phyloP scores from a whole-genome alignment of 2,113 vertebrate species.

The Toxotes jaculatrix region DNA sequence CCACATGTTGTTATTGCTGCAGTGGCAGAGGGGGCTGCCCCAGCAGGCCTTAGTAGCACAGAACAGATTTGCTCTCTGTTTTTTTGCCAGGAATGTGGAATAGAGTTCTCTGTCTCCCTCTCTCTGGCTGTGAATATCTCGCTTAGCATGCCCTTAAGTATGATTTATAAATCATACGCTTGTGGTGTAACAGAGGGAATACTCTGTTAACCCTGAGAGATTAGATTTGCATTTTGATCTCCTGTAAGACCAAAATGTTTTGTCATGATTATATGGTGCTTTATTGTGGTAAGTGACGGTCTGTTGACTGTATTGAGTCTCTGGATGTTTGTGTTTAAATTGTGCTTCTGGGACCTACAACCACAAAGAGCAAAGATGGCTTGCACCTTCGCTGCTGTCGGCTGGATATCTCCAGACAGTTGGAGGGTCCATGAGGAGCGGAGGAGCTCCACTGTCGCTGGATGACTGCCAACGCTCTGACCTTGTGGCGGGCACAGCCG shows the following conservation, averaged over 20 bases:
- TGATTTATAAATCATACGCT: constrained; percentile 58
- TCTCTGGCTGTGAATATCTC: constrained; percentile 50
- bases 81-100: constrained; percentile 74
- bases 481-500: constrained; percentile 72
- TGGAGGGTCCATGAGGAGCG: constrained; percentile 40
- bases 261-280: constrained; percentile 51
- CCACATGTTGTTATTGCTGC: constrained; percentile 85
- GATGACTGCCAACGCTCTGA: constrained; percentile 74
- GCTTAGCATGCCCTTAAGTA: constrained; percentile 58
- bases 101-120: constrained; percentile 36
- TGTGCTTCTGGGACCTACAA: constrained; percentile 50
- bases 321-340: constrained; percentile 41
- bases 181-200: constrained; percentile 51
- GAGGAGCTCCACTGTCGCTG: constrained; percentile 65
- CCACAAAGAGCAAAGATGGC: constrained; percentile 51
- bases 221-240: constrained; percentile 66
- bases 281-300: constrained; percentile 55
- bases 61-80: constrained; percentile 77
- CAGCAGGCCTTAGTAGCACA: constrained; percentile 77
- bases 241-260: constrained; percentile 61
- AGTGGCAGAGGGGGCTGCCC: constrained; percentile 80
- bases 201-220: constrained; percentile 55
- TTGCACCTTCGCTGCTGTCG: constrained; percentile 59
- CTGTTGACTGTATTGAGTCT: constrained; percentile 48
- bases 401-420: constrained; percentile 57